Evolutionary conservation across 2,888 invertebrate genomes (phyloP).

Genomic region (Conus canariensis): DNA sequence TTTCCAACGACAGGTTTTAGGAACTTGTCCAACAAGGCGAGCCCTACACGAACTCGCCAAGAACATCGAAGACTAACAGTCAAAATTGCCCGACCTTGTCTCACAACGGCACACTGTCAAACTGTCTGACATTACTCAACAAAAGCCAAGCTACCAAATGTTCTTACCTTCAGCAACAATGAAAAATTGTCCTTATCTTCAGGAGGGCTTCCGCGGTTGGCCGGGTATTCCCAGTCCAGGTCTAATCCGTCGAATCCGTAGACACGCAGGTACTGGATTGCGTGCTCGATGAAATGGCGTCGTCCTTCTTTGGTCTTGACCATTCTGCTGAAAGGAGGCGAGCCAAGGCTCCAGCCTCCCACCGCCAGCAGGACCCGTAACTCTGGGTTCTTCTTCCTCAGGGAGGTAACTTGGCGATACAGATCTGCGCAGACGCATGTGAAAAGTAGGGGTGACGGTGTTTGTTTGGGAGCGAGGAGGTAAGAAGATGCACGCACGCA

Average conservation of each 20-base stretch:
- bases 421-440: conserved; percentile 44
- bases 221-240: conserved; percentile 76
- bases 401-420: conserved; percentile 63
- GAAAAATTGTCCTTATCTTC: conserved; percentile 66
- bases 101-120: no score
- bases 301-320: conserved; percentile 54
- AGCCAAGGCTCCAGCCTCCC: conserved; percentile 73
- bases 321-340: conserved; percentile 66
- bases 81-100: no score
- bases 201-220: conserved; percentile 65
- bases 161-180: conserved; percentile 58
- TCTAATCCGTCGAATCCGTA: conserved; percentile 72
- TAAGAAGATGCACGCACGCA: background rate
- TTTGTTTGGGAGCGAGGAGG: background rate
- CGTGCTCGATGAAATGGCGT: conserved; percentile 62
- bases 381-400: conserved; percentile 63
- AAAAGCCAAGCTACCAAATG: no score
- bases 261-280: conserved; percentile 60
- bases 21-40: no score
- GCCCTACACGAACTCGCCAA: no score
- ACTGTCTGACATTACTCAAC: no score
- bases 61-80: no score
- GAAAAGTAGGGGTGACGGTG: background rate
- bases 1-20: no score
- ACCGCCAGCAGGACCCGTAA: conserved; percentile 72